Conservation (phyloP, 2,888 invertebrate species). For the Heliconius ismenius region DNA sequence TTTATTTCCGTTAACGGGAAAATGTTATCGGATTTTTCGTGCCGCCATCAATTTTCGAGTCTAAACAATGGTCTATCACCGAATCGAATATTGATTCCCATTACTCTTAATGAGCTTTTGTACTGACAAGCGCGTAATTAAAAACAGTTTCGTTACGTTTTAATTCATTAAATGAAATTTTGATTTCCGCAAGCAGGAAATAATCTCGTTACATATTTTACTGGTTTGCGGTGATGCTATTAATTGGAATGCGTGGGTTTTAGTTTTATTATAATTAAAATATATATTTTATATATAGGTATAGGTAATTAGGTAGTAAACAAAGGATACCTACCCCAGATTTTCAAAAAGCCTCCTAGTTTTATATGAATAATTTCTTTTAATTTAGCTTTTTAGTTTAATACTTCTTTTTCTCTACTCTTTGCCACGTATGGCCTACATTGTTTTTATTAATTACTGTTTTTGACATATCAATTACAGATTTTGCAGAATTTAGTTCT, state of each 20-base stretch:
- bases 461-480: no score
- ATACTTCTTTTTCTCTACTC: no score
- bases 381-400: no score
- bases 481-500: no score
- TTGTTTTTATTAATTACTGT: no score
- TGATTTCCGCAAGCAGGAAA: conserved; percentile 37
- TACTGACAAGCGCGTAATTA: conserved; percentile 41
- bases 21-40: conserved; percentile 28
- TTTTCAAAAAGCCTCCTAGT: no score
- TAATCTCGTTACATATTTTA: conserved; percentile 34
- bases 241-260: neutral
- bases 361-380: no score
- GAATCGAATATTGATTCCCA: conserved; percentile 43
- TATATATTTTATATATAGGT: neutral
- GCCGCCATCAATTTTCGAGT: conserved; percentile 28
- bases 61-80: conserved; percentile 46
- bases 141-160: conserved; percentile 40
- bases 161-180: conserved; percentile 39
- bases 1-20: conserved; percentile 24
- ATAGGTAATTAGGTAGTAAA: neutral
- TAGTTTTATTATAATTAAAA: conserved; percentile 12
- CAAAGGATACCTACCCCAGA: neutral
- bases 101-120: conserved; percentile 42
- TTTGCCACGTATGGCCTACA: no score
- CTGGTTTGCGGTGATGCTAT: conserved; percentile 14